A percentile compares a stretch with the other conserved stretches of the same genome.
Evolutionary conservation across 2,888 invertebrate genomes (phyloP).

Genomic region (Pyralis farinalis): DNA sequence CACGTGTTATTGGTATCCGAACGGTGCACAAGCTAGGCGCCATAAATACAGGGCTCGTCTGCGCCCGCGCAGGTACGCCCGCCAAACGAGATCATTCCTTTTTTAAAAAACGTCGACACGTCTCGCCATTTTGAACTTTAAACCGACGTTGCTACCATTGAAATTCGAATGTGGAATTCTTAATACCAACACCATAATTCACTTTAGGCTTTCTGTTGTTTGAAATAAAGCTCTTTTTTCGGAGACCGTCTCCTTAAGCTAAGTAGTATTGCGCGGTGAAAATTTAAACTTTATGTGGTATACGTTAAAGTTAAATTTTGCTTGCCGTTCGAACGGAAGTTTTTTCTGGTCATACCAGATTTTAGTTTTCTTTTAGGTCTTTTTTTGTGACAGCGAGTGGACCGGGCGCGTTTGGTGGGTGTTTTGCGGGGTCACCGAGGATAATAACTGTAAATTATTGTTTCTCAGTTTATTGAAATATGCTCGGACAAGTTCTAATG

Average conservation of each 20-base stretch:
- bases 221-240: conserved; percentile 77
- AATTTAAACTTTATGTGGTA: conserved; percentile 30
- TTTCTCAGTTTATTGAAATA: conserved; percentile 75
- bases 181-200: conserved; percentile 64
- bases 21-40: conserved; percentile 64
- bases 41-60: conserved; percentile 78
- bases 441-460: conserved; percentile 80
- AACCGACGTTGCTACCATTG: conserved; percentile 25
- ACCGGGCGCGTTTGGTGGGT: conserved; percentile 68
- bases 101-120: conserved; percentile 47
- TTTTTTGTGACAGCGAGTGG: conserved; percentile 70
- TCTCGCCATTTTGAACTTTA: conserved; percentile 37
- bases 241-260: conserved; percentile 44
- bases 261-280: conserved; percentile 16
- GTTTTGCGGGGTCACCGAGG: conserved; percentile 78
- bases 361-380: conserved; percentile 62
- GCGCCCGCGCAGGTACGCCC: conserved; percentile 77
- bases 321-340: conserved; percentile 26
- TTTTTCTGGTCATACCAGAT: conserved; percentile 75
- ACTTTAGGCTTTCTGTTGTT: conserved; percentile 76
- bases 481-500: conserved; percentile 63
- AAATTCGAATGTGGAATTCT: conserved; percentile 27
- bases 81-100: conserved; percentile 77
- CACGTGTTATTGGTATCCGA: conserved; percentile 60
- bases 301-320: conserved; percentile 38